Evolutionary conservation across 1,140 invertebrate species (phyloP).

Genomic region (Olivierus martensii): DNA sequence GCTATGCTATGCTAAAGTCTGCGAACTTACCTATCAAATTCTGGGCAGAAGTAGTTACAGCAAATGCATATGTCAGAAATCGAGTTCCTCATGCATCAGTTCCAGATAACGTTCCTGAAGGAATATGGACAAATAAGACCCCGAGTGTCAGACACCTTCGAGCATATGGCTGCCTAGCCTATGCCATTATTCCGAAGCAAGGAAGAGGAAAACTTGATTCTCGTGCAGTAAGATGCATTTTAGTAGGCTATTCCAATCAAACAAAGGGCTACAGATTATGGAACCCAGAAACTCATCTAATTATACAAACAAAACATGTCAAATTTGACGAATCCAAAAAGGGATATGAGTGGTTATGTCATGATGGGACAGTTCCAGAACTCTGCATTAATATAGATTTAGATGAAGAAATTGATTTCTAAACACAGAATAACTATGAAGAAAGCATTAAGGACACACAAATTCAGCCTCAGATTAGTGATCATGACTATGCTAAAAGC

Average conservation of each 20-base stretch:
- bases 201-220: constrained; percentile 9
- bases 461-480: too few species aligned
- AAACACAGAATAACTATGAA: too few species aligned
- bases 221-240: neutral
- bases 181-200: constrained; percentile 8
- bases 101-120: constrained; percentile 25
- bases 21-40: too few species aligned
- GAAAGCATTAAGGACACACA: too few species aligned
- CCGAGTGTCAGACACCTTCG: constrained; percentile 1
- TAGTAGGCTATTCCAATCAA: constrained; percentile 7
- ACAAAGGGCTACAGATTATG: neutral
- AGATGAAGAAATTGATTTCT: too few species aligned
- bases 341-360: too few species aligned
- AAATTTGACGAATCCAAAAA: constrained; percentile 6
- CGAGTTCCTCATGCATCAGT: neutral
- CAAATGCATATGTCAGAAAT: neutral
- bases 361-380: too few species aligned
- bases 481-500: too few species aligned
- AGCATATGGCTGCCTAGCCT: constrained; percentile 5
- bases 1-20: too few species aligned
- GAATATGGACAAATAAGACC: constrained; percentile 2
- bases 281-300: neutral
- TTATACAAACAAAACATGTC: neutral
- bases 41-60: too few species aligned
- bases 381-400: too few species aligned